phyloP scores from a whole-genome alignment of 2,888 invertebrate genomes.

The Ennomos erosarius region DNA sequence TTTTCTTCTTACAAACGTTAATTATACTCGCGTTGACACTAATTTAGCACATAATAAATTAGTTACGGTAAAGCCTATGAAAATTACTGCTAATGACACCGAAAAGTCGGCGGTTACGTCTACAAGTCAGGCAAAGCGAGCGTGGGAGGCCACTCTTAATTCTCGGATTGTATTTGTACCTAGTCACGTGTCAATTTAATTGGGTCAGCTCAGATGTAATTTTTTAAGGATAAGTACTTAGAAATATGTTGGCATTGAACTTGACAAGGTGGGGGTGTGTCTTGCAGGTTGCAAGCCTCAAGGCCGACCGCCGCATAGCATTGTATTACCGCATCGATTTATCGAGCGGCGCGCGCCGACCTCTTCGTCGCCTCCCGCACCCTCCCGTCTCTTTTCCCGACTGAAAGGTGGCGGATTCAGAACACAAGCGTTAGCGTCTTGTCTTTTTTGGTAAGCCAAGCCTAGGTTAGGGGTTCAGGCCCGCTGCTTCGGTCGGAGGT shows the following conservation, averaged over 20 bases:
- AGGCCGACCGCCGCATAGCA: conserved; percentile 76
- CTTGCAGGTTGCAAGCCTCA: conserved; percentile 78
- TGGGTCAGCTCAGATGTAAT: conserved; percentile 39
- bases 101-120: conserved; percentile 32
- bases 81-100: conserved; percentile 31
- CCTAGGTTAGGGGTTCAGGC: conserved; percentile 26
- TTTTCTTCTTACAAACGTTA: conserved; percentile 26
- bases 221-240: conserved; percentile 46
- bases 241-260: conserved; percentile 78
- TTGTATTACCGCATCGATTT: conserved; percentile 81
- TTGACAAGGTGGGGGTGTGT: conserved; percentile 79
- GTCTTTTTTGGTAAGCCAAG: conserved; percentile 11
- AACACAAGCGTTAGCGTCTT: conserved; percentile 40
- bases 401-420: conserved; percentile 49
- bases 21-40: conserved; percentile 32
- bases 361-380: conserved; percentile 55
- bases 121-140: conserved; percentile 30
- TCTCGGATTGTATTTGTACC: conserved; percentile 19
- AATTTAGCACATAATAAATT: conserved; percentile 36
- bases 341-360: conserved; percentile 83
- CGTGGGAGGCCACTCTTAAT: conserved; percentile 28
- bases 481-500: conserved; percentile 20
- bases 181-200: conserved; percentile 28
- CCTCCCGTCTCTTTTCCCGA: conserved; percentile 58
- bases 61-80: conserved; percentile 27